Evolutionary conservation across 2,888 invertebrate genomes (phyloP).

Genomic region (Andrena haemorrhoa): DNA sequence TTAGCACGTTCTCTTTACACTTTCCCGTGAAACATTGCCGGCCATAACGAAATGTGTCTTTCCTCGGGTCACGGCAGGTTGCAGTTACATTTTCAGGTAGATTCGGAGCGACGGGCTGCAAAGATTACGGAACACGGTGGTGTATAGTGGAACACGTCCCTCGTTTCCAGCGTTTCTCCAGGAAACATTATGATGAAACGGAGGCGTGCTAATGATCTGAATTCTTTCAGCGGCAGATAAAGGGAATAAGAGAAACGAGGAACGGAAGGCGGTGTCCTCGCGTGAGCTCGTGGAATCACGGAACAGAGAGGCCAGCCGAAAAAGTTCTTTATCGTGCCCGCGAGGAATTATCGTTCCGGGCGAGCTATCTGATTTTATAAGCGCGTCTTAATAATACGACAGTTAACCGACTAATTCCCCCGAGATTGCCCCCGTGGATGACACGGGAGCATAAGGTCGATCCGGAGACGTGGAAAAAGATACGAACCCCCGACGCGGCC

Average conservation of each 20-base stretch:
- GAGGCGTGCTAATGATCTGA: background rate
- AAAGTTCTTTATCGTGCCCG: conserved; percentile 35
- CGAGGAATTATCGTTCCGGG: conserved; percentile 40
- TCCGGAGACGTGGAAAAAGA: conserved; percentile 39
- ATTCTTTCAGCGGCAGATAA: background rate
- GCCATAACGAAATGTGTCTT: background rate
- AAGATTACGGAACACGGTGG: too few relatives aligned
- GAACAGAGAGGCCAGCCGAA: conserved; percentile 1
- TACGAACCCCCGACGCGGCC: conserved; percentile 44
- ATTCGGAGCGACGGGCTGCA: too few relatives aligned
- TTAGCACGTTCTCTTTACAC: background rate
- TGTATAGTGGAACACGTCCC: too few relatives aligned
- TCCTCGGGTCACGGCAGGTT: background rate
- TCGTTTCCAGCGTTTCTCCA: background rate
- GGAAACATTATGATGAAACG: background rate
- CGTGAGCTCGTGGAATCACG: conserved; percentile 11
- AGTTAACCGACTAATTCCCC: conserved; percentile 58
- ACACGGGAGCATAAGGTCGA: conserved; percentile 3
- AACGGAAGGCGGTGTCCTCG: background rate
- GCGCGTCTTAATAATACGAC: conserved; percentile 61
- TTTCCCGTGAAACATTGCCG: background rate
- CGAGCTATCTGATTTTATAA: conserved; percentile 39
- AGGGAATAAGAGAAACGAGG: background rate
- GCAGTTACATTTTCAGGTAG: background rate
- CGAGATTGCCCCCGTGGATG: conserved; percentile 32